phyloP scores from a whole-genome alignment of 2,797 vertebrate species.

The Crenichthys baileyi region DNA sequence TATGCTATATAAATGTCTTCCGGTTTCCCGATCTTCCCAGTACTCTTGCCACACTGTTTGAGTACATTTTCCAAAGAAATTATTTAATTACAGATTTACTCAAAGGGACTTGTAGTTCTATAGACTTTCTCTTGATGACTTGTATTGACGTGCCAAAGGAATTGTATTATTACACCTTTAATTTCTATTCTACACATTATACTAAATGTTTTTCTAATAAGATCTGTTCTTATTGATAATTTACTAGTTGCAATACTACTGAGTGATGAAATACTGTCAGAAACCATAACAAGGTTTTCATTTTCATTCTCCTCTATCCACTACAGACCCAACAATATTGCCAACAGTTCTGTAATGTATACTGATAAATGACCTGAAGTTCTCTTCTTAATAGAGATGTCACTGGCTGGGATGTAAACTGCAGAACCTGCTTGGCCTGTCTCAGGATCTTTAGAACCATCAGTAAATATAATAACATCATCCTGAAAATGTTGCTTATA shows the following conservation, averaged over 20 bases:
- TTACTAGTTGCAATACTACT: neutral
- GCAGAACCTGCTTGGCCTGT: neutral
- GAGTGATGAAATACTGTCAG: neutral
- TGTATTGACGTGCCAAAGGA: neutral
- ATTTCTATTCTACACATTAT: too few species aligned
- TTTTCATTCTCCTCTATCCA: neutral
- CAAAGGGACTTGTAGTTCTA: neutral
- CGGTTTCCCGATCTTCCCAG: neutral
- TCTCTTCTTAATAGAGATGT: neutral
- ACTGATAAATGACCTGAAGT: neutral
- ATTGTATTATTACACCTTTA: too few species aligned
- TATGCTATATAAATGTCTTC: neutral
- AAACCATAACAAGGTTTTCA: neutral
- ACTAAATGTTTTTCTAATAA: too few species aligned
- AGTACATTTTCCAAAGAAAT: neutral
- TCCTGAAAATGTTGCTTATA: neutral
- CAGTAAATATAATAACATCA: neutral
- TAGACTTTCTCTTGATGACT: neutral
- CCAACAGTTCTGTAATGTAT: neutral
- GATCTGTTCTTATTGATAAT: too few species aligned
- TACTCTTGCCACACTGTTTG: neutral
- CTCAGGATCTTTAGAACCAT: conserved; percentile 2
- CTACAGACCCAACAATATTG: neutral
- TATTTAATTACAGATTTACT: neutral
- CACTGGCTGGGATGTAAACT: neutral